Base-by-base conservation (phyloP, 2,113 vertebrate genomes). In the Scatophagus argus region DNA sequence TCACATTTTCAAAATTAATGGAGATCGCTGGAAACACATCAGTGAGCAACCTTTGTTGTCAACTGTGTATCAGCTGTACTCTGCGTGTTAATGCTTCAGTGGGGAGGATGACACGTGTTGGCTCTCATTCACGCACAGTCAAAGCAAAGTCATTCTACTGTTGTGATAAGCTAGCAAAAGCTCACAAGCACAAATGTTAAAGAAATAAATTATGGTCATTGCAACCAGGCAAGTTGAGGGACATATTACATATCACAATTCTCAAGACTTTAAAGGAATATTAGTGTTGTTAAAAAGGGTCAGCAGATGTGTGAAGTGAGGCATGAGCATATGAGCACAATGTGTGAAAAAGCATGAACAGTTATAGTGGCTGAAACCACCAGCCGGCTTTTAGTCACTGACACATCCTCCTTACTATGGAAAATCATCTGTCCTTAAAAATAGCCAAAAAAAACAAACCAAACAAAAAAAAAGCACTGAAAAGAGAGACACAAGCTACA, bases 161-260 rank as follows among this genome's bases (percentile, higher is more conserved):
- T 13, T 62, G 70, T 83, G 89, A 87, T 89, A 84, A 89, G 65
- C 87, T 66, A 73, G 61, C 21, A 29, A 9, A 47, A 55, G 23
- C 75, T 73, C 6, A 52, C 61, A 74, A 64, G 25, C 60, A 34
- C 27, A 32, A 44, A 38, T 11, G 0, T n/a, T 8, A 5, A n/a
- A 44, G 21, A 5, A 29, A 54, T 11, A 21, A 46, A 47, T 39
- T 41, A 31, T 11, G 2, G 11, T 29, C 9, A 51, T 5, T 8
- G 19, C 39, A 6, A 54, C 10, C 9, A 5, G 34, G 36, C 14
- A 72, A 21, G 21, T 47, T 34, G 8, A 41, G 25, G 43, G 8
- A 49, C 12, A 56, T 34, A 1, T 5, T 62, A 21, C 23, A 16
- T n/a, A n/a, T n/a, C n/a, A n/a, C n/a, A n/a, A n/a, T n/a, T n/a